Evolutionary conservation across 2,113 vertebrate species (phyloP).

Genomic region (Phaetusa simplex): DNA sequence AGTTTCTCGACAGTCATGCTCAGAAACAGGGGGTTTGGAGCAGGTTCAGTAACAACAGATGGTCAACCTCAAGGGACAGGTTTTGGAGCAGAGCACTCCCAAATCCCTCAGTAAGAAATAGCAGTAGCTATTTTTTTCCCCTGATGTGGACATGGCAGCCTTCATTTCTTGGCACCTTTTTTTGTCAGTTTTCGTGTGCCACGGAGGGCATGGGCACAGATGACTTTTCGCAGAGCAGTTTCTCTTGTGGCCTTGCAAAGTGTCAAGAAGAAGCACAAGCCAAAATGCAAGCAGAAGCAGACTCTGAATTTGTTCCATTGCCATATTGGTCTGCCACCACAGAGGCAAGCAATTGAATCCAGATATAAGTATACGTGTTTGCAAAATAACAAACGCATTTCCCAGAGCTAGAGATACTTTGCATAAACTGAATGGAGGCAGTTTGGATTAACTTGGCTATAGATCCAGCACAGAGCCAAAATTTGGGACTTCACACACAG

Average conservation of each 20-base stretch:
- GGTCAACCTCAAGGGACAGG: neutral
- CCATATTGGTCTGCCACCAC: neutral
- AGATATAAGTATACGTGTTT: neutral
- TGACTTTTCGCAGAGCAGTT: neutral
- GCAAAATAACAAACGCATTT: constrained; percentile 1
- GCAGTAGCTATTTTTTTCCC: neutral
- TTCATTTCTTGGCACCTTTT: neutral
- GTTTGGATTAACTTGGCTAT: neutral
- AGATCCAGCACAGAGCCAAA: neutral
- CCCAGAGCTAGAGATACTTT: constrained; percentile 9
- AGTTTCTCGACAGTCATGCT: neutral
- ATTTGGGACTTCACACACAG: neutral
- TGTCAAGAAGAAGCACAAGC: neutral
- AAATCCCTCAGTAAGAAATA: neutral
- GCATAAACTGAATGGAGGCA: constrained; percentile 5
- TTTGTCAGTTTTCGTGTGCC: neutral
- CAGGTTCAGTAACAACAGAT: constrained; percentile 21
- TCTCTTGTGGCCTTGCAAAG: neutral
- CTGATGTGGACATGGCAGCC: neutral
- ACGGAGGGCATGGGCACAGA: neutral
- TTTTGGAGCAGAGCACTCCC: neutral
- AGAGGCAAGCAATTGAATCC: neutral
- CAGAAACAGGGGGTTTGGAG: constrained; percentile 8
- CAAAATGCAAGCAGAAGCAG: neutral
- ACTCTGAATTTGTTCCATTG: neutral